Conservation (phyloP, 2,797 vertebrate genomes). For the Oryzias dopingdopingensis region DNA sequence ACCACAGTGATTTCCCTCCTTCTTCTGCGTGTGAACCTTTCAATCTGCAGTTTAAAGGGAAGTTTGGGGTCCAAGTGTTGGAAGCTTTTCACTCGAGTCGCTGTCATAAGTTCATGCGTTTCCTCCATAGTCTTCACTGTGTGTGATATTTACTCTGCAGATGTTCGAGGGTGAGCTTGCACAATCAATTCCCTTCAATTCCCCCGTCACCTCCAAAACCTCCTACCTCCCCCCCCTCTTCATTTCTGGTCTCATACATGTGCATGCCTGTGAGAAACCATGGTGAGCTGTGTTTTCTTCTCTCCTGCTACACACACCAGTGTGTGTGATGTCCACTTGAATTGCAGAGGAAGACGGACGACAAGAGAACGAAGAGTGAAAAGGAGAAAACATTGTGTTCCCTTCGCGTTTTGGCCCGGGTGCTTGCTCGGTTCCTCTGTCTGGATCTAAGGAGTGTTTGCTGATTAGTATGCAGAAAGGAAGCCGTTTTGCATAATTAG, state of each 20-base stretch:
- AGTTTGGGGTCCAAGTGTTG: constrained; percentile 18
- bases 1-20: constrained; percentile 39
- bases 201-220: constrained; percentile 57
- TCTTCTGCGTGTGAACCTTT: constrained; percentile 42
- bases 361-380: constrained; percentile 24
- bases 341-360: constrained; percentile 30
- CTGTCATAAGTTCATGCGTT: not conserved
- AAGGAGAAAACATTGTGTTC: constrained; percentile 40
- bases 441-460: constrained; percentile 52
- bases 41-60: constrained; percentile 32
- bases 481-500: constrained; percentile 78
- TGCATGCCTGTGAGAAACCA: constrained; percentile 70
- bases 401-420: constrained; percentile 39
- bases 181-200: constrained; percentile 72
- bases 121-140: constrained; percentile 31
- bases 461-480: constrained; percentile 81
- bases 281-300: constrained; percentile 67
- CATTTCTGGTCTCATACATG: constrained; percentile 48
- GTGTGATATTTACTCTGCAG: constrained; percentile 66
- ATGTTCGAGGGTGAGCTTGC: constrained; percentile 72
- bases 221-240: constrained; percentile 3
- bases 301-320: constrained; percentile 63
- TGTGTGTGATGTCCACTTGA: constrained; percentile 54
- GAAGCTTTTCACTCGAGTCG: not conserved
- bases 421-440: constrained; percentile 16